These are phyloP conservation scores for Conomelus anceps DNA, from an alignment of 2,888 invertebrate genomes.

Conservation along the genomic window DNA sequence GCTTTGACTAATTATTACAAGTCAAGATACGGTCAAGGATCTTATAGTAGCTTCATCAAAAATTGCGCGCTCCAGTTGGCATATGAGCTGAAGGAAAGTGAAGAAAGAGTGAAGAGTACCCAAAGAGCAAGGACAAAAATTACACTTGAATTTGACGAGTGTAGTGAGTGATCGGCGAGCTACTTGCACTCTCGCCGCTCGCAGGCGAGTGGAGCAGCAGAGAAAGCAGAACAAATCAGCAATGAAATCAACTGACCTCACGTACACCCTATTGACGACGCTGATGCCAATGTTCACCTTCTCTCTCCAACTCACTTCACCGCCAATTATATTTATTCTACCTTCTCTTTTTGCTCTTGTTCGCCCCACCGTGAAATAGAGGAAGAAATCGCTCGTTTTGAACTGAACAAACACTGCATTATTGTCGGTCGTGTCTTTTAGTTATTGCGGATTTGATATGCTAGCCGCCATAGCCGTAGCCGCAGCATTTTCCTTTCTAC, in stretches of 20 bases:
- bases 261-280: background rate
- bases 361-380: background rate
- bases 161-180: too few relatives aligned
- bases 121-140: background rate
- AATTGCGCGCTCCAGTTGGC: background rate
- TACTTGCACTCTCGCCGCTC: background rate
- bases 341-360: background rate
- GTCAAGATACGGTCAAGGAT: background rate
- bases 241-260: background rate
- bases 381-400: background rate
- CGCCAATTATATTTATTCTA: background rate
- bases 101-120: background rate
- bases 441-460: background rate
- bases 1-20: background rate
- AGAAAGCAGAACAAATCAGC: background rate
- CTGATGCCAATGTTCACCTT: too few relatives aligned
- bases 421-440: background rate
- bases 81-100: background rate
- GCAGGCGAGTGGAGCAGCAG: background rate
- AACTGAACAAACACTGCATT: background rate
- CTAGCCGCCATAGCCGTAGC: too few relatives aligned
- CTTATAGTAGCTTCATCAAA: background rate
- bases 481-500: background rate
- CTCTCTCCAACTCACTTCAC: too few relatives aligned
- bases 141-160: background rate